These are phyloP conservation scores for Lophura swinhoii DNA, from an alignment of 2,797 vertebrate species.

Conservation along the genomic window DNA sequence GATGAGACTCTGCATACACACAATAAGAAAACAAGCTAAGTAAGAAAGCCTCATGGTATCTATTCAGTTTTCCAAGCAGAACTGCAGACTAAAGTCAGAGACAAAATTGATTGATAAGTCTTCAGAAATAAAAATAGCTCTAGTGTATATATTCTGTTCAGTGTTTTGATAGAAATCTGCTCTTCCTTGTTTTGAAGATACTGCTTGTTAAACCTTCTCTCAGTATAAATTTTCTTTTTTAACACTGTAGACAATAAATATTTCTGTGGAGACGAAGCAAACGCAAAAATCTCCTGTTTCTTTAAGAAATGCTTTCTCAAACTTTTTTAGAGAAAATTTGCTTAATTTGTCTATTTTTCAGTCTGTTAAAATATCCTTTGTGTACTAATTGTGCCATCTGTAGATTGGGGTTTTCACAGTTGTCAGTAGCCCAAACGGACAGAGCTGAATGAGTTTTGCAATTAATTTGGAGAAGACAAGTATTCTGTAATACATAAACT, in stretches of 20 bases:
- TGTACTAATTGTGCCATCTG: conserved; percentile 27
- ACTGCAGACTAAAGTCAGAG: not conserved
- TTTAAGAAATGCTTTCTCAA: not conserved
- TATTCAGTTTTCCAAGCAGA: not conserved
- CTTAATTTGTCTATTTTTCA: conserved; percentile 8
- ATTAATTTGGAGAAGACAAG: not conserved
- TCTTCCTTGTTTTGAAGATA: not conserved
- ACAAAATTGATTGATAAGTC: not conserved
- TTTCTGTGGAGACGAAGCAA: not conserved
- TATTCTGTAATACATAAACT: not conserved
- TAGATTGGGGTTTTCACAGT: conserved; percentile 1
- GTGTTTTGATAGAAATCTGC: not conserved
- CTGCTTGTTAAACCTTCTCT: not conserved
- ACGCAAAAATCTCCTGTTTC: not conserved
- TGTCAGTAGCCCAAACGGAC: not conserved
- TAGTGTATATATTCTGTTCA: fast-evolving
- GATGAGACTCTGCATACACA: not conserved
- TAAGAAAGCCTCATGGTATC: not conserved
- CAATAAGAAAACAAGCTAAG: not conserved
- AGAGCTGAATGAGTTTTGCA: not conserved
- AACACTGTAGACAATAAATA: not conserved
- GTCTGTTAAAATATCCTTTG: not conserved
- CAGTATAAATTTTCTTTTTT: not conserved
- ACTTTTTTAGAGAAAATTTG: not conserved
- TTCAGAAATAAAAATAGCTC: not conserved